These are phyloP conservation scores for Ephestia elutella DNA, from an alignment of 1,140 invertebrate species.

Conservation along the genomic window DNA sequence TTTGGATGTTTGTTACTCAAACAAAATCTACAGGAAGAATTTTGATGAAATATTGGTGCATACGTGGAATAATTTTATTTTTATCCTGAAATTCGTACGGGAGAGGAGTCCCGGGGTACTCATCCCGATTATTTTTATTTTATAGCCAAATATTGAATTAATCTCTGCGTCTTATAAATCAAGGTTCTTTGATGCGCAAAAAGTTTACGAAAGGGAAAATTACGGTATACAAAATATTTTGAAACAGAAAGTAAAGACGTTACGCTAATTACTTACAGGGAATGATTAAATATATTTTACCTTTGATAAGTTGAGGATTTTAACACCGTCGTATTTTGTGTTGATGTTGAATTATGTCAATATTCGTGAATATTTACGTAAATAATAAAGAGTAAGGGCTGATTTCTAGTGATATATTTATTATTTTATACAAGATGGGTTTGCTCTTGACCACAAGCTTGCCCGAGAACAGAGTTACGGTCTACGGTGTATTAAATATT, in stretches of 20 bases:
- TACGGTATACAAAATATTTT: not conserved
- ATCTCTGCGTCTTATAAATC: not conserved
- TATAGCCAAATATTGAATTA: not conserved
- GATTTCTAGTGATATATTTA: no score
- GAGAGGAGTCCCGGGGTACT: no score
- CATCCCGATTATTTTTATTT: not conserved
- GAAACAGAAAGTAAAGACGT: not conserved
- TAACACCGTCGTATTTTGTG: not conserved
- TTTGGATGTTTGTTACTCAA: no score
- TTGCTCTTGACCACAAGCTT: no score
- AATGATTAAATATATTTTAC: not conserved
- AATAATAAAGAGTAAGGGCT: not conserved
- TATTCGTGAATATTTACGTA: not conserved
- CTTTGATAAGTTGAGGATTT: not conserved
- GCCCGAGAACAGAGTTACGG: no score
- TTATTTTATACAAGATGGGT: no score
- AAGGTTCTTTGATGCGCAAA: not conserved
- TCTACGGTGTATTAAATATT: no score
- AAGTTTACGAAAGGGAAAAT: slow-evolving; percentile 1
- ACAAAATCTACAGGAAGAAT: no score
- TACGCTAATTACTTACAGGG: not conserved
- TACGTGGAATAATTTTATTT: no score
- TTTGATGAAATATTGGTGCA: no score
- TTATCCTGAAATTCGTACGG: no score
- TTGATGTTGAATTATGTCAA: not conserved